phyloP scores from a whole-genome alignment of 37 sponge, comb jelly and placozoan genomes.

The Ianthella basta region DNA sequence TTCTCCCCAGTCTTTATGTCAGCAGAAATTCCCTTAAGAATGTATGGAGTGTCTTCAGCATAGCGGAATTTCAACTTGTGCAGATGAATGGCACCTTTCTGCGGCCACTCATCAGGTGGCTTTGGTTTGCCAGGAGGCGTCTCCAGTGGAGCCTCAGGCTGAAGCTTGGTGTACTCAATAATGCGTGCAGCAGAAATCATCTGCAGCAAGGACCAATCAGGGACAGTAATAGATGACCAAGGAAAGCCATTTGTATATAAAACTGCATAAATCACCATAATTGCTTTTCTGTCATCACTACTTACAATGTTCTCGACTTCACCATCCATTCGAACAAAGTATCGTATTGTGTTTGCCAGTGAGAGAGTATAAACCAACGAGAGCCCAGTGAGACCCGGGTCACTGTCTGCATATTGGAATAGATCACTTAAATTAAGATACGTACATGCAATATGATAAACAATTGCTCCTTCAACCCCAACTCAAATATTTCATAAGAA shows the following conservation, averaged over 20 bases:
- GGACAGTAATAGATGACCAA: too few species aligned
- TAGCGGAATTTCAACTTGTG: slow-evolving; percentile 8
- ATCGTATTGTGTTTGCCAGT: slow-evolving; percentile 65
- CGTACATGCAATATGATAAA: too few species aligned
- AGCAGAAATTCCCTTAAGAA: slow-evolving; percentile 1
- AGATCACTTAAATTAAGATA: too few species aligned
- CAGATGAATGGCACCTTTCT: background rate
- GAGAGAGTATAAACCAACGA: slow-evolving; percentile 65
- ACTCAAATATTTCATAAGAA: too few species aligned
- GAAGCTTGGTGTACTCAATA: slow-evolving; percentile 52
- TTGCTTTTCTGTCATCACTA: too few species aligned
- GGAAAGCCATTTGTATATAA: too few species aligned
- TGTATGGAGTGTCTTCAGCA: slow-evolving; percentile 1
- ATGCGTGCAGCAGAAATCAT: slow-evolving; percentile 80
- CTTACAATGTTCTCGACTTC: slow-evolving; percentile 75
- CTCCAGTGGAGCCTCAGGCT: slow-evolving; percentile 58
- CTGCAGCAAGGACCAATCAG: slow-evolving; percentile 20
- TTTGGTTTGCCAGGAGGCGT: slow-evolving; percentile 19
- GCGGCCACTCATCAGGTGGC: slow-evolving; percentile 5
- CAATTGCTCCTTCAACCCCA: too few species aligned
- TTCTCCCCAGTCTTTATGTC: background rate
- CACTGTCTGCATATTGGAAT: too few species aligned
- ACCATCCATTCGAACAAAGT: slow-evolving; percentile 68
- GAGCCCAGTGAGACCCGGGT: slow-evolving; percentile 58
- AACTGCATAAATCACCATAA: too few species aligned